Evolutionary conservation across 2,888 invertebrate species (phyloP).

Genomic region (Ormyrus pomaceus): DNA sequence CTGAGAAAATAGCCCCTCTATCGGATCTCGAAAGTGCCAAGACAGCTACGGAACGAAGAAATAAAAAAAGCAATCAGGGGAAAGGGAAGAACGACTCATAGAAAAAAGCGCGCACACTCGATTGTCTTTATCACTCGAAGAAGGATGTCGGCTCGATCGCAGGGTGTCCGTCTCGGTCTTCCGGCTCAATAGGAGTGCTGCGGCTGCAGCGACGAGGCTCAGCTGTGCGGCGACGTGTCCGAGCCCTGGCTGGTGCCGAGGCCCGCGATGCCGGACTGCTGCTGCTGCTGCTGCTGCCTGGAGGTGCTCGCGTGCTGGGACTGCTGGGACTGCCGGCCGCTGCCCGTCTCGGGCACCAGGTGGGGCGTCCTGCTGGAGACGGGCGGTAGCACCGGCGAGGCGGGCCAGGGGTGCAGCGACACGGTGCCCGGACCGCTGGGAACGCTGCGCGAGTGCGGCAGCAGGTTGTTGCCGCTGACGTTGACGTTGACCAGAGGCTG

Average conservation of each 20-base stretch:
- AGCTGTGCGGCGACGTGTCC: constrained; percentile 73
- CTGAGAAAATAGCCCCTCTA: no score
- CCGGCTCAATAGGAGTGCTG: constrained; percentile 72
- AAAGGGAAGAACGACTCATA: constrained; percentile 10
- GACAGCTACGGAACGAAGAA: no score
- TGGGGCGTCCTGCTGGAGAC: constrained; percentile 84
- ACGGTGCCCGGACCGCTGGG: constrained; percentile 78
- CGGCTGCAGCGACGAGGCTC: constrained; percentile 75
- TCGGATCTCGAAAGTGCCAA: no score
- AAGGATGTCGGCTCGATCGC: neutral
- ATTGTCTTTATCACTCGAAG: neutral
- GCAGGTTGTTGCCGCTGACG: constrained; percentile 64
- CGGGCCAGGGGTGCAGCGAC: constrained; percentile 87
- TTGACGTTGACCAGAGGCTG: constrained; percentile 32
- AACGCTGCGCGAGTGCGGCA: constrained; percentile 78
- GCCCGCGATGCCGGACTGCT: constrained; percentile 56
- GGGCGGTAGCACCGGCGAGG: constrained; percentile 86
- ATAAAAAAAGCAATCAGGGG: no score
- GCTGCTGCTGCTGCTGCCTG: constrained; percentile 59
- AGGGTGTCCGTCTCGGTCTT: neutral
- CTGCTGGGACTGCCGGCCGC: constrained; percentile 56
- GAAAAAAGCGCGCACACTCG: neutral
- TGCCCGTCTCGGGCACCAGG: constrained; percentile 82
- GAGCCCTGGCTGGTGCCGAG: constrained; percentile 73
- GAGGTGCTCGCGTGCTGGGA: constrained; percentile 61